phyloP scores from a whole-genome alignment of 2,888 invertebrate genomes.

The Meghimatium bilineatum region DNA sequence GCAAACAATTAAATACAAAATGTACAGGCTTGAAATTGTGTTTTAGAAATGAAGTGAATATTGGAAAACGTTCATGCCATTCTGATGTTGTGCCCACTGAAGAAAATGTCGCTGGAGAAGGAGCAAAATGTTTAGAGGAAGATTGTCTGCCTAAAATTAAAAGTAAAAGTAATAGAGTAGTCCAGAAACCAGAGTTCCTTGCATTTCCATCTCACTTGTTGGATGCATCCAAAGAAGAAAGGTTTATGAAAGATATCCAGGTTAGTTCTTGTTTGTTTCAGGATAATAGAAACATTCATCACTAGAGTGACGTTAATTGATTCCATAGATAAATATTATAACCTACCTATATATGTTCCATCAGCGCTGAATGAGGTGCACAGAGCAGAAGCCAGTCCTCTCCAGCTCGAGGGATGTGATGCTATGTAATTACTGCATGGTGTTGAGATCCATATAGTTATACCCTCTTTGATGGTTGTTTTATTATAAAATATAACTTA shows the following conservation, averaged over 20 bases:
- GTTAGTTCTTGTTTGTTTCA: slow-evolving; percentile 52
- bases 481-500: too few species aligned
- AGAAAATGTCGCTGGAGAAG: neutral
- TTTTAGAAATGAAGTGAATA: neutral
- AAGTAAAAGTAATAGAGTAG: neutral
- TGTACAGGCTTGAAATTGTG: neutral
- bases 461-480: too few species aligned
- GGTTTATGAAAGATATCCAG: slow-evolving; percentile 67
- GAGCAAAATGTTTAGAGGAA: neutral
- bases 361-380: too few species aligned
- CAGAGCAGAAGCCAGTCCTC: too few species aligned
- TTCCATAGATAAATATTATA: too few species aligned
- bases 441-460: too few species aligned
- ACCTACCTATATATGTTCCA: too few species aligned
- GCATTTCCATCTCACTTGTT: slow-evolving; percentile 30
- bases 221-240: slow-evolving; percentile 62
- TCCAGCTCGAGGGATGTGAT: too few species aligned
- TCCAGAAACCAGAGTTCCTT: slow-evolving; percentile 2
- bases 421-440: too few species aligned
- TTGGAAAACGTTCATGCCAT: neutral
- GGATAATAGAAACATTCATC: neutral
- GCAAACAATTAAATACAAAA: neutral
- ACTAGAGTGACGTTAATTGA: too few species aligned
- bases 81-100: neutral
- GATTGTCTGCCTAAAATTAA: neutral